These are phyloP conservation scores for Scomber scombrus DNA, from an alignment of 2,113 vertebrate genomes.

Conservation along the genomic window DNA sequence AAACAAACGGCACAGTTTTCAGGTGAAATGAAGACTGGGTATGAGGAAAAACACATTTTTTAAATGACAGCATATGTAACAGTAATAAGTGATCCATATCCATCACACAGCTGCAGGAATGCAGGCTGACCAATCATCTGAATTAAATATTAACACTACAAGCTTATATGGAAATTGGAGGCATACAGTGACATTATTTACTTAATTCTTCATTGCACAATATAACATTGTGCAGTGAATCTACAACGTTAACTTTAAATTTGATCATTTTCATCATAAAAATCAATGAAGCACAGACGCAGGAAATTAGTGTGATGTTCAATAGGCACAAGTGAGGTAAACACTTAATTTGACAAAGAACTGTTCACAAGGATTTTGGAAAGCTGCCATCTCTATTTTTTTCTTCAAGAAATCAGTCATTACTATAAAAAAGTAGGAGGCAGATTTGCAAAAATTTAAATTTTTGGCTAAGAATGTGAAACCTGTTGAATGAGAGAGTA, in stretches of 20 bases:
- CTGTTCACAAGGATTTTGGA: constrained; percentile 31
- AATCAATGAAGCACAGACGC: constrained; percentile 5
- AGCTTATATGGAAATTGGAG: background rate
- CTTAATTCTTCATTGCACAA: constrained; percentile 18
- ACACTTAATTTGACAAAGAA: constrained; percentile 43
- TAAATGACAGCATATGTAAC: constrained; percentile 4
- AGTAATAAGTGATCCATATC: background rate
- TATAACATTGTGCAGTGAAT: constrained; percentile 7
- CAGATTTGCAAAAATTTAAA: background rate
- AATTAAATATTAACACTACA: constrained; percentile 22
- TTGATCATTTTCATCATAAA: constrained; percentile 3
- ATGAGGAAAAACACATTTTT: background rate
- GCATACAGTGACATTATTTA: constrained; percentile 13
- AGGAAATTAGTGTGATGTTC: constrained; percentile 26
- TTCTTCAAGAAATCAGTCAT: constrained; percentile 11
- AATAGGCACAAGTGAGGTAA: constrained; percentile 32
- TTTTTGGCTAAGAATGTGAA: constrained; percentile 27
- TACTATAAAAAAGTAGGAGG: background rate
- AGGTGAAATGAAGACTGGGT: constrained; percentile 2
- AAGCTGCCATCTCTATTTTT: constrained; percentile 29
- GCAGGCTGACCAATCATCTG: constrained; percentile 15
- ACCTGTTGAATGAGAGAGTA: constrained; percentile 59
- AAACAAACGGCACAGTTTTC: background rate
- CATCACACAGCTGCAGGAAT: constrained; percentile 11
- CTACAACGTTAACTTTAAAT: background rate